Evolutionary conservation across 2,888 invertebrate species (phyloP).

Genomic region (Litoditis marina): DNA sequence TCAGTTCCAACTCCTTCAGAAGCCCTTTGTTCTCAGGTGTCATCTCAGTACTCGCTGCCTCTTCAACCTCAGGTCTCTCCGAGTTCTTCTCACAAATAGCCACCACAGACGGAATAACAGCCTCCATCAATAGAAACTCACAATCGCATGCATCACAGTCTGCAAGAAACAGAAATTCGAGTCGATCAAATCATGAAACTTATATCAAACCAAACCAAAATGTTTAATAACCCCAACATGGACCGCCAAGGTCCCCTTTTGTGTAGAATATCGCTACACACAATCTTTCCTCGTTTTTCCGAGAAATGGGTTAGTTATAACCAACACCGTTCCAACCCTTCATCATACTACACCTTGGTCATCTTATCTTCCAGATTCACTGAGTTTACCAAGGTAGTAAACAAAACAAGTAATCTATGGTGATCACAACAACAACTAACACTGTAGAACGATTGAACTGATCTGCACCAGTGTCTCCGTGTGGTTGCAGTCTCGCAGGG

Average conservation of each 20-base stretch:
- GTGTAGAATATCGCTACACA: too few relatives aligned
- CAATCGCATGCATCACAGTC: conserved; percentile 15
- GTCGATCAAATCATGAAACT: too few relatives aligned
- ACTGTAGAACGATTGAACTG: conserved; percentile 9
- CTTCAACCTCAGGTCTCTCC: neutral
- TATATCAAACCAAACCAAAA: too few relatives aligned
- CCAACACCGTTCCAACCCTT: too few relatives aligned
- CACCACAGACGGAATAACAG: conserved; percentile 8
- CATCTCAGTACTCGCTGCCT: conserved; percentile 6
- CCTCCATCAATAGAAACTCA: conserved; percentile 13
- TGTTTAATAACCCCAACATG: too few relatives aligned
- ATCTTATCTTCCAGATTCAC: too few relatives aligned
- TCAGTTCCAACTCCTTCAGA: conserved; percentile 12
- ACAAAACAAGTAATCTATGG: neutral
- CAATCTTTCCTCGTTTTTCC: too few relatives aligned
- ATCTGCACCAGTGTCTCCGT: conserved; percentile 8
- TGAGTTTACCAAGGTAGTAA: neutral
- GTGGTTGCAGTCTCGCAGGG: neutral
- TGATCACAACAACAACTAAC: too few relatives aligned
- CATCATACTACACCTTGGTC: too few relatives aligned
- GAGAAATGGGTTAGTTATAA: too few relatives aligned
- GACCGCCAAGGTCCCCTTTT: too few relatives aligned
- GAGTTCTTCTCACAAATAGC: conserved; percentile 1
- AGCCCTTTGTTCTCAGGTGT: conserved; percentile 5
- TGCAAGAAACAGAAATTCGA: conserved; percentile 4